These are phyloP conservation scores for Anomalospiza imberbis DNA, from an alignment of 2,797 vertebrate genomes.

Conservation along the genomic window DNA sequence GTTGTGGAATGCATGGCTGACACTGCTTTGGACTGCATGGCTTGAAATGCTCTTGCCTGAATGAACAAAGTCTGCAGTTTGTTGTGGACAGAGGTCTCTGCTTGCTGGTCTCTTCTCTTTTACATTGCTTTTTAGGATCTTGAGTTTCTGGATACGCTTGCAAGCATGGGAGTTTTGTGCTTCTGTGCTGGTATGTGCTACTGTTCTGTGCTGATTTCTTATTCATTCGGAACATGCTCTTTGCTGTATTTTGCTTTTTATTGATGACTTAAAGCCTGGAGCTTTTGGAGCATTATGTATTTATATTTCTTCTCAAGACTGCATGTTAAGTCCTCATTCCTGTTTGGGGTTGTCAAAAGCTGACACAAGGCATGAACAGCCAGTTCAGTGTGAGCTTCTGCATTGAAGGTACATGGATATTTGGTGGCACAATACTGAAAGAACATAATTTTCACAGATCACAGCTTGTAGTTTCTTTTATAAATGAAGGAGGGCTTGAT, in stretches of 20 bases:
- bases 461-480: neutral
- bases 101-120: neutral
- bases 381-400: neutral
- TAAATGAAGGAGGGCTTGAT: neutral
- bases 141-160: neutral
- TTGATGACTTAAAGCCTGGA: neutral
- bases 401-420: neutral
- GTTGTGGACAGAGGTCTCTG: neutral
- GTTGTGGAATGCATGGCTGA: neutral
- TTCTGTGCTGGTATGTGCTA: neutral
- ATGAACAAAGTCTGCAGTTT: neutral
- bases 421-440: neutral
- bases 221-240: neutral
- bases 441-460: neutral
- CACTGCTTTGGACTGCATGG: neutral
- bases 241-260: neutral
- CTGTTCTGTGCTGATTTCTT: neutral
- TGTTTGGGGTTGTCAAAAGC: neutral
- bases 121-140: neutral
- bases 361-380: neutral
- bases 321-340: accelerated
- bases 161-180: neutral
- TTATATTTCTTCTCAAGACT: neutral
- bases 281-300: neutral
- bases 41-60: neutral